Evolutionary conservation across 2,888 invertebrate species (phyloP), one percentile per base, ranked within the genome.

Genomic region (Helleia helle): DNA sequence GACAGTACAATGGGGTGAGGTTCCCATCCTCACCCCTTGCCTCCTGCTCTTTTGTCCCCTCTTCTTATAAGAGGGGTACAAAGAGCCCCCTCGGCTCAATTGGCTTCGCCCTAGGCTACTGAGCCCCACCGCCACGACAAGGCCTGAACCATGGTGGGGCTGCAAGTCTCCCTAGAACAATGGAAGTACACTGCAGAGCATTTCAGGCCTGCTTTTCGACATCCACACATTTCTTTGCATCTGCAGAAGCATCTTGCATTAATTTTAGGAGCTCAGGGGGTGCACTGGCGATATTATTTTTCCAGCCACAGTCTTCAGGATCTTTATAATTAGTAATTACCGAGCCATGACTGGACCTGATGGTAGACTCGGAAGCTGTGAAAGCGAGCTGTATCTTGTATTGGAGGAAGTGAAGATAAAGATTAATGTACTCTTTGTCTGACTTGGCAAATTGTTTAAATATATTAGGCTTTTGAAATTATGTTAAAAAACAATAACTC

Each of bases 131-230:
- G n/a, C n/a, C n/a, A n/a, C n/a, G n/a, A n/a, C n/a, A n/a, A n/a
- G n/a, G n/a, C n/a, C n/a, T n/a, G n/a, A n/a, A n/a, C n/a, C n/a
- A n/a, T 43, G 5, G 43, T 11, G 46, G 46, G 48, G 42, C 40
- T 46, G 46, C 42, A 50, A 12, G 42, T 44, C 11, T 50, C 37
- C 2, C 47, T 46, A 46, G 44, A 42, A 46, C 48, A 48, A 41
- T 50, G 38, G 44, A 43, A 14, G 48, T 46, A 48, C 12, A 44
- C 41, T 41, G 40, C 30, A 40, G 47, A 49, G 17, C 44, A 48
- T 50, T 50, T 48, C 14, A 46, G 43, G 4, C 46, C 44, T 46
- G 46, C 50, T 48, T 48, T 50, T 45, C 44, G 17, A 14, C 45
- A 44, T n/a, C 46, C 46, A 44, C 44, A 43, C 43, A 49, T 8